Evolutionary conservation across 2,113 vertebrate genomes (phyloP), one percentile per base, ranked within the genome.

Genomic region (Spea bombifrons): DNA sequence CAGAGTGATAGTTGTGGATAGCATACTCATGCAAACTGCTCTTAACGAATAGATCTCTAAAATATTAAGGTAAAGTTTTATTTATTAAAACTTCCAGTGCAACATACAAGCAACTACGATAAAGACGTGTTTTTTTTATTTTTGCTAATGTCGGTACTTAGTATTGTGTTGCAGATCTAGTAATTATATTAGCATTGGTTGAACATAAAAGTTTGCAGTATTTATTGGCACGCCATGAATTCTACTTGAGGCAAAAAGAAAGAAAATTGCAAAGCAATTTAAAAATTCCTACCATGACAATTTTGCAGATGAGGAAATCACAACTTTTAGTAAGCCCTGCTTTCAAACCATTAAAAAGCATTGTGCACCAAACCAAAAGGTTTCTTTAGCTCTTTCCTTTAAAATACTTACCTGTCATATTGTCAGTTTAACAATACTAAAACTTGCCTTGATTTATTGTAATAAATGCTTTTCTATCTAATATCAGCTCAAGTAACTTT

Each of bases 381-480:
- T 69, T 63, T 71, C n/a, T 43, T 48, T 66, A 5, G 10, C 47
- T 17, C 45, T 46, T 64, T 71, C 3, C 10, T 70, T 50, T 30
- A 46, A 13, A 47, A 13, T 3, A 68, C 17, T 43, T 59, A 5
- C n/a, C 30, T 65, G 47, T 52, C 46, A 71, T 59, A 64, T 45
- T 53, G 59, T 78, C 55, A 78, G 64, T 72, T 48, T 50, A 63
- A 45, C 47, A 71, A 13, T 5, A 53, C 15, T 71, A 15, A 65
- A 78, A 64, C 75, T 71, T 71, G 5, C 59, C 76, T 53, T 52
- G 47, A 46, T 71, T 71, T 71, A 71, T 78, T 65, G 64, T 78
- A 71, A 71, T 78, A 78, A 71, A 78, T 63, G 13, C 46, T 71
- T 65, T 52, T 65, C 8, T 71, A 71, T 30, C 30, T 69, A 69